Conservation (phyloP, 1,140 invertebrate species). For the Lepidurus apus region DNA sequence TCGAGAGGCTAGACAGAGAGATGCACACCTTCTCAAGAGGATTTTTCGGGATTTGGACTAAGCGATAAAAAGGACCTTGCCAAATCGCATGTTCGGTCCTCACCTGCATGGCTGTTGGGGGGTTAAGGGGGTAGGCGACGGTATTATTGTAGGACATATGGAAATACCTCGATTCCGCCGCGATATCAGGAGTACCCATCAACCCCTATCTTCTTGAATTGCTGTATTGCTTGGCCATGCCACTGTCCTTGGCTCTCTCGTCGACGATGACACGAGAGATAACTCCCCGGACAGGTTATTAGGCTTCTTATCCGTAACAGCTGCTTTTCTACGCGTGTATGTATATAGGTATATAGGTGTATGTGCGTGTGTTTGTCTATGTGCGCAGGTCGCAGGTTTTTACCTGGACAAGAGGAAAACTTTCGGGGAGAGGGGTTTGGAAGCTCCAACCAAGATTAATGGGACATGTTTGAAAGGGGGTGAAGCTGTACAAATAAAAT, state of each 20-base stretch:
- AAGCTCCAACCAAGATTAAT: constrained; percentile 6
- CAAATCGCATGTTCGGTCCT: background rate
- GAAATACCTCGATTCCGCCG: background rate
- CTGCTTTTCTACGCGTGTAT: constrained; percentile 2
- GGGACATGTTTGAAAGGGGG: constrained; percentile 8
- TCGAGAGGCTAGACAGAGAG: background rate
- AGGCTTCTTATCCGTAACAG: constrained; percentile 19
- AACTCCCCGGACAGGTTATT: constrained; percentile 21
- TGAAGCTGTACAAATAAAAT: constrained; percentile 22
- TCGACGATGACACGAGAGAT: constrained; percentile 8
- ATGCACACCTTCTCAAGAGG: background rate
- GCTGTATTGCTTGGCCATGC: background rate
- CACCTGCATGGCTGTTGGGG: background rate
- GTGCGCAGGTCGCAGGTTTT: background rate
- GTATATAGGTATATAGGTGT: background rate
- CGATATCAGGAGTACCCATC: constrained; percentile 21
- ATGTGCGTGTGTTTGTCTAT: background rate
- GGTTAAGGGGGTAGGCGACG: background rate
- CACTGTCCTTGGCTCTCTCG: background rate
- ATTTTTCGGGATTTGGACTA: background rate
- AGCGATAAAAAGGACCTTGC: background rate
- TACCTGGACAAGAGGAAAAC: background rate
- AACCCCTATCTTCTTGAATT: background rate
- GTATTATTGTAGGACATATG: background rate
- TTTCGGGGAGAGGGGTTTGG: background rate